phyloP scores from a whole-genome alignment of 2,113 vertebrate species.

The Sinocyclocheilus maitianheensis region DNA sequence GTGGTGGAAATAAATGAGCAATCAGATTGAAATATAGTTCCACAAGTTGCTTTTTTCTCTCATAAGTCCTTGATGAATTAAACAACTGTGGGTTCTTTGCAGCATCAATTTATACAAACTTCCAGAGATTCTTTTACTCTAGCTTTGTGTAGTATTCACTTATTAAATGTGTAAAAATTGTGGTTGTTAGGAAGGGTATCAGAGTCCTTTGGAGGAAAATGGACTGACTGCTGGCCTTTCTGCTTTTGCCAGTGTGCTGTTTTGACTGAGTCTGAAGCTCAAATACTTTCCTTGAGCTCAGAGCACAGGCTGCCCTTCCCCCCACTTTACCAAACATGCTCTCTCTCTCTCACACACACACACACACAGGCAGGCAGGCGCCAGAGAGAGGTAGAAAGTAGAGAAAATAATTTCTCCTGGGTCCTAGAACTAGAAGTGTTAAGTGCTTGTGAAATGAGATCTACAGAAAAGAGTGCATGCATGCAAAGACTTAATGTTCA shows the following conservation, averaged over 20 bases:
- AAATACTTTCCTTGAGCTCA: background rate
- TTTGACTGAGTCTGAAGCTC: slow-evolving; percentile 1
- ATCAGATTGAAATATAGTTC: background rate
- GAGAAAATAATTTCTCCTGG: slow-evolving; percentile 8
- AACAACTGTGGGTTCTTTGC: background rate
- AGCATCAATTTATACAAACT: background rate
- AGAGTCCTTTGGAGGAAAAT: background rate
- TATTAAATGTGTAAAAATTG: background rate
- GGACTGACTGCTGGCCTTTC: background rate
- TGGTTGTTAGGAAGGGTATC: background rate
- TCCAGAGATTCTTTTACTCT: background rate
- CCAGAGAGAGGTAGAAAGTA: background rate
- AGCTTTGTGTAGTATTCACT: background rate
- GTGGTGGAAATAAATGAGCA: background rate
- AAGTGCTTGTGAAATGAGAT: background rate
- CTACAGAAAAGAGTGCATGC: background rate
- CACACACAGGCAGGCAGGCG: background rate
- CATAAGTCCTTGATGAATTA: background rate
- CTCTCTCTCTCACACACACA: background rate
- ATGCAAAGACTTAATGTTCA: background rate
- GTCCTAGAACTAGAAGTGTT: slow-evolving; percentile 42
- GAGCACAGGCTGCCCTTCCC: slow-evolving; percentile 35
- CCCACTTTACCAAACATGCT: slow-evolving; percentile 7
- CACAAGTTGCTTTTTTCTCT: background rate
- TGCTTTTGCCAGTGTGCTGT: background rate